These are phyloP conservation scores for Darevskia nairensis DNA, from an alignment of 2,797 vertebrate species.

Conservation along the genomic window DNA sequence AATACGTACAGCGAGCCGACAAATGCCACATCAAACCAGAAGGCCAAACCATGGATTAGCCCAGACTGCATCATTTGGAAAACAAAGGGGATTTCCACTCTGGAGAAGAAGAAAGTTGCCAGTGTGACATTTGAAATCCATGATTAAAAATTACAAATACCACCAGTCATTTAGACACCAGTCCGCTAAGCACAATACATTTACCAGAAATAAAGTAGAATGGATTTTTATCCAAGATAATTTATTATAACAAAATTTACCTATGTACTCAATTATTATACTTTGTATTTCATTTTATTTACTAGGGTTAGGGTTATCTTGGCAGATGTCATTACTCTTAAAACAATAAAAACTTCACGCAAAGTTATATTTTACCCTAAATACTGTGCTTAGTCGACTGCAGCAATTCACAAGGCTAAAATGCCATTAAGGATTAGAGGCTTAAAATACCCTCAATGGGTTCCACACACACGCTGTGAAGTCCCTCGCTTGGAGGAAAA, in stretches of 20 bases:
- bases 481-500: neutral
- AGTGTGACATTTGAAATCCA: neutral
- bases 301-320: neutral
- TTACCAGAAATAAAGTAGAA: neutral
- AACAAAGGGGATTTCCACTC: slow-evolving; percentile 86
- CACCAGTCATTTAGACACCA: neutral
- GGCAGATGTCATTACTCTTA: neutral
- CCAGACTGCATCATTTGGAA: slow-evolving; percentile 84
- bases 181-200: neutral
- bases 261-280: neutral
- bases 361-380: neutral
- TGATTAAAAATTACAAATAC: slow-evolving; percentile 13
- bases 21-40: slow-evolving; percentile 89
- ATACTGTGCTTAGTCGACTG: neutral
- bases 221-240: neutral
- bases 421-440: neutral
- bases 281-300: neutral
- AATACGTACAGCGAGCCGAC: slow-evolving; percentile 79
- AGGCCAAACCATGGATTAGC: slow-evolving; percentile 84
- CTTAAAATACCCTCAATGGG: neutral
- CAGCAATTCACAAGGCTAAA: neutral
- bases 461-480: neutral
- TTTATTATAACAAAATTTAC: neutral
- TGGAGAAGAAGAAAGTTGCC: slow-evolving; percentile 60
- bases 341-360: neutral